A percentile compares a stretch with the other conserved stretches of the same genome.
Conservation (phyloP, 1,140 invertebrate genomes). For the Drosophila pallidifrons region DNA sequence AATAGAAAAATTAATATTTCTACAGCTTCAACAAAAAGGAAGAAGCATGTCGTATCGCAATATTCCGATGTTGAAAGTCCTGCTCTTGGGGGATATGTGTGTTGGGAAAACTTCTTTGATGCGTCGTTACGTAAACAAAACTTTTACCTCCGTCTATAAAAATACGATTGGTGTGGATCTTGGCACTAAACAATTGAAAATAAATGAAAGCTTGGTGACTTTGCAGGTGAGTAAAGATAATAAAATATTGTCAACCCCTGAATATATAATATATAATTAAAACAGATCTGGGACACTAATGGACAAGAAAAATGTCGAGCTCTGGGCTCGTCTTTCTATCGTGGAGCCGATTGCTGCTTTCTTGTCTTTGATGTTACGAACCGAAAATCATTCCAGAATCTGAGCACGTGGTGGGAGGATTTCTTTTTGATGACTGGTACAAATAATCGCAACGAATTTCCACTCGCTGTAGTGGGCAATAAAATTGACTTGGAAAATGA, state of each 20-base stretch:
- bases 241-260: neutral
- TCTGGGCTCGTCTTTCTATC: conserved; percentile 98
- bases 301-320: conserved; percentile 99
- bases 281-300: conserved; percentile 99
- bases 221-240: conserved; percentile 92
- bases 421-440: conserved; percentile 99
- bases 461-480: conserved; percentile 99
- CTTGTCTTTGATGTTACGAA: conserved; percentile 99
- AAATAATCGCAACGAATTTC: conserved; percentile 98
- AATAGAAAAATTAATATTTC: neutral
- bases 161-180: conserved; percentile 99
- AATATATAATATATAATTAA: neutral
- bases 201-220: conserved; percentile 98
- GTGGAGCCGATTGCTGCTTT: conserved; percentile 99
- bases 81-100: conserved; percentile 98
- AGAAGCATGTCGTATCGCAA: neutral
- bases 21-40: too few relatives aligned
- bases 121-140: conserved; percentile 99
- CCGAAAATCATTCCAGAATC: conserved; percentile 98
- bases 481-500: conserved; percentile 91
- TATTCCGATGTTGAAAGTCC: conserved; percentile 93
- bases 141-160: conserved; percentile 99
- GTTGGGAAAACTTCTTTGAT: conserved; percentile 99
- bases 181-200: conserved; percentile 99
- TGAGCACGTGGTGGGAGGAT: conserved; percentile 99